phyloP scores from a whole-genome alignment of 2,888 invertebrate genomes.

The Tineola bisselliella region DNA sequence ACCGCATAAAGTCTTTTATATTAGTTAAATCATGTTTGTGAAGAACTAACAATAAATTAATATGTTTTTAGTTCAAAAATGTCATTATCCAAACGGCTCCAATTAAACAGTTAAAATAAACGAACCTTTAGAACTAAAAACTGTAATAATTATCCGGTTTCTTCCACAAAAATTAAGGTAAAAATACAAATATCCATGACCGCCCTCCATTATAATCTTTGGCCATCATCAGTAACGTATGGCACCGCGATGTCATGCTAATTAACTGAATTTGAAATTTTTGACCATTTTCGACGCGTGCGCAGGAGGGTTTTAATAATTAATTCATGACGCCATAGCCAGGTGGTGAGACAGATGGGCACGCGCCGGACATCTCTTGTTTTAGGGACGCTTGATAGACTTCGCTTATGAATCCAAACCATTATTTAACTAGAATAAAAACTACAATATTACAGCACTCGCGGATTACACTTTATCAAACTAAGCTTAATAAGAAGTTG shows the following conservation, averaged over 20 bases:
- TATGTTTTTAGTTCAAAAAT: too few relatives aligned
- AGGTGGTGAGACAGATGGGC: conserved; percentile 59
- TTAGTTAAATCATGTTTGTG: too few relatives aligned
- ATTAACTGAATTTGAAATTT: conserved; percentile 15
- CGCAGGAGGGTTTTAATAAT: conserved; percentile 46
- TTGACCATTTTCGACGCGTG: conserved; percentile 20
- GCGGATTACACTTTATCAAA: too few relatives aligned
- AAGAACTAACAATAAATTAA: too few relatives aligned
- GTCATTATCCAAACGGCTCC: not conserved
- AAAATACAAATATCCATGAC: not conserved
- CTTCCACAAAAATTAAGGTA: not conserved
- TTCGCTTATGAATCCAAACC: too few relatives aligned
- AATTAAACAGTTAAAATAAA: not conserved
- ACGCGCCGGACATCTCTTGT: conserved; percentile 9
- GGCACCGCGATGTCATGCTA: conserved; percentile 18
- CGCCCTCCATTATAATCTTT: not conserved
- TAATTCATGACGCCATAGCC: conserved; percentile 48
- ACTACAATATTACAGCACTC: too few relatives aligned
- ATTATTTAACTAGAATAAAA: too few relatives aligned
- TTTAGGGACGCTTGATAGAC: not conserved
- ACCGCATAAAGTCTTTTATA: too few relatives aligned
- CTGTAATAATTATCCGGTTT: not conserved
- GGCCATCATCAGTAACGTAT: conserved; percentile 12
- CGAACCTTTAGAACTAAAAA: not conserved
- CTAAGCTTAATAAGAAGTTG: too few relatives aligned